Evolutionary conservation across 1,140 invertebrate species (phyloP).

Genomic region (Stegodyphus mimosarum): DNA sequence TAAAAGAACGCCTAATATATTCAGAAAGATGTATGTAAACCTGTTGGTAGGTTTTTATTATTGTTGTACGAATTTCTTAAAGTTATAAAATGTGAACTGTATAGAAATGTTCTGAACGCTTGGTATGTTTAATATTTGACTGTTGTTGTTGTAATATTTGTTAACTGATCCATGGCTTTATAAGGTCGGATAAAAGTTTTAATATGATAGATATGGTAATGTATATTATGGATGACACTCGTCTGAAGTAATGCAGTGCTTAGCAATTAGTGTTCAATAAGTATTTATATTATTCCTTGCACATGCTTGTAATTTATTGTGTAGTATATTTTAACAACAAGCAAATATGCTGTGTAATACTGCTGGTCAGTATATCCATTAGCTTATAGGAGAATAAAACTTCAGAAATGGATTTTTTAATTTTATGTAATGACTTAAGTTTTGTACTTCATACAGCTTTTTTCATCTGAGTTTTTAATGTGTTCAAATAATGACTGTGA

Average conservation of each 20-base stretch:
- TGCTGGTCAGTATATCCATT: constrained; percentile 50
- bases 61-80: too few relatives aligned
- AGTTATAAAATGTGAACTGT: too few relatives aligned
- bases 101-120: too few relatives aligned
- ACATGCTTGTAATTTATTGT: constrained; percentile 34
- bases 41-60: too few relatives aligned
- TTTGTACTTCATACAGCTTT: constrained; percentile 45
- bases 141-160: not conserved
- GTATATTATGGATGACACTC: not conserved
- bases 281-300: constrained; percentile 22
- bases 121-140: too few relatives aligned
- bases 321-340: constrained; percentile 22
- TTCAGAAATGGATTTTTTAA: not conserved
- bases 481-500: constrained; percentile 41
- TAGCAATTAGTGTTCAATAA: constrained; percentile 28
- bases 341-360: constrained; percentile 3
- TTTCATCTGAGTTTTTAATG: constrained; percentile 1
- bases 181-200: not conserved
- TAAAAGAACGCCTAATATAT: too few relatives aligned
- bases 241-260: not conserved
- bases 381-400: constrained; percentile 7
- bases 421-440: constrained; percentile 34
- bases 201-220: not conserved
- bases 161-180: not conserved
- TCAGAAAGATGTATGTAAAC: too few relatives aligned